Evolutionary conservation across 1,140 invertebrate genomes (phyloP).

Genomic region (Palaemon carinicauda): DNA sequence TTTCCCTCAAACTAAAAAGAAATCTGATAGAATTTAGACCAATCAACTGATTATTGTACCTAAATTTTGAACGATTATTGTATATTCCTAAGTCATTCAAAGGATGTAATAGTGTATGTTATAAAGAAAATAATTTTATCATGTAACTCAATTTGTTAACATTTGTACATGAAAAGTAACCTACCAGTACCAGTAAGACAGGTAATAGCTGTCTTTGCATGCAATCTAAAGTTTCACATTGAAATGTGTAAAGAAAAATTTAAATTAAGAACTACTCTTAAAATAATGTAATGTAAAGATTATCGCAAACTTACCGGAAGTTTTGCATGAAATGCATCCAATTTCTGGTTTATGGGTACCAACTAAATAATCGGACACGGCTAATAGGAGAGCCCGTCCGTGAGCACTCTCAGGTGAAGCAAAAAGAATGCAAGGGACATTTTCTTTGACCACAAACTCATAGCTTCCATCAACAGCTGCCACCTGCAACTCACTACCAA

Average conservation of each 20-base stretch:
- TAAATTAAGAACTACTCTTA: too few species aligned
- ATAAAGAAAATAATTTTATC: too few species aligned
- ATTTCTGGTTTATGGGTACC: neutral
- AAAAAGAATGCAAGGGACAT: neutral
- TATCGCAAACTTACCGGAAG: neutral
- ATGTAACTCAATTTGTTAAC: too few species aligned
- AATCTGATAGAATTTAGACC: too few species aligned
- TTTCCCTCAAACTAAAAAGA: too few species aligned
- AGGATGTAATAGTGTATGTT: too few species aligned
- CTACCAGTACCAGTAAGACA: too few species aligned
- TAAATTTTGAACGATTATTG: too few species aligned
- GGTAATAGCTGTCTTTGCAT: neutral
- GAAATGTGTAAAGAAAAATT: neutral
- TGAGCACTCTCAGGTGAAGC: neutral
- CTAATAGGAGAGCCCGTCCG: neutral
- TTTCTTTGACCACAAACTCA: neutral
- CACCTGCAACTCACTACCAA: neutral
- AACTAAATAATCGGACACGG: constrained; percentile 20
- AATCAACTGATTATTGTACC: too few species aligned
- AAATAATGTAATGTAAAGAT: too few species aligned
- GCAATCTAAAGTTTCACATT: neutral
- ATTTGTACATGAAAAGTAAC: too few species aligned
- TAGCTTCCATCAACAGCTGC: neutral
- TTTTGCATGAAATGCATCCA: neutral
- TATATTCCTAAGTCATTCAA: too few species aligned